Conservation (phyloP, 2,113 vertebrate genomes). For the Syrrhaptes paradoxus region DNA sequence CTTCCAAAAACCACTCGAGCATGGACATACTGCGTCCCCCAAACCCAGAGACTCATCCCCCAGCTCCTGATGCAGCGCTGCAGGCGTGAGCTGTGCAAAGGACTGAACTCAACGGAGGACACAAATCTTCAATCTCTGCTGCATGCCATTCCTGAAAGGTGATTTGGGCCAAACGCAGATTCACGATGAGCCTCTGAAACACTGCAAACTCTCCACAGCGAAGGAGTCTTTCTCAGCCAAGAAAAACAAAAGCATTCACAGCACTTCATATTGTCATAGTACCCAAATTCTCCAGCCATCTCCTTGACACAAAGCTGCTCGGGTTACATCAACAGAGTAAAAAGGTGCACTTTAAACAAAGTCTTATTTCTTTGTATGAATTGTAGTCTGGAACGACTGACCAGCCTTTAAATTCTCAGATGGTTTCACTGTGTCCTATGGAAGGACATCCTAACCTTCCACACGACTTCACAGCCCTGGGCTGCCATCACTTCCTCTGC, state of each 20-base stretch:
- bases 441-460: not conserved
- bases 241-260: not conserved
- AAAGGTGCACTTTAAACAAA: not conserved
- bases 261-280: not conserved
- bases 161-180: not conserved
- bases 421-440: not conserved
- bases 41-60: not conserved
- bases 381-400: not conserved
- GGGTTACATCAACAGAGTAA: not conserved
- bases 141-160: not conserved
- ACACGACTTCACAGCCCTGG: not conserved
- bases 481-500: not conserved
- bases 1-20: not conserved
- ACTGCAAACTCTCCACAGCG: not conserved
- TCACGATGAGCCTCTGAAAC: not conserved
- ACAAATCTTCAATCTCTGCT: not conserved
- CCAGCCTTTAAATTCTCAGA: not conserved
- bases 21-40: rapidly evolving
- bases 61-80: not conserved
- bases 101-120: not conserved
- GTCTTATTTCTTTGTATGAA: not conserved
- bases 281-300: not conserved
- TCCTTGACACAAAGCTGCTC: not conserved
- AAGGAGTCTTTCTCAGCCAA: not conserved
- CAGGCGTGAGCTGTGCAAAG: not conserved